Conservation (phyloP, 2,797 vertebrate species). For the Garrulus glandarius region DNA sequence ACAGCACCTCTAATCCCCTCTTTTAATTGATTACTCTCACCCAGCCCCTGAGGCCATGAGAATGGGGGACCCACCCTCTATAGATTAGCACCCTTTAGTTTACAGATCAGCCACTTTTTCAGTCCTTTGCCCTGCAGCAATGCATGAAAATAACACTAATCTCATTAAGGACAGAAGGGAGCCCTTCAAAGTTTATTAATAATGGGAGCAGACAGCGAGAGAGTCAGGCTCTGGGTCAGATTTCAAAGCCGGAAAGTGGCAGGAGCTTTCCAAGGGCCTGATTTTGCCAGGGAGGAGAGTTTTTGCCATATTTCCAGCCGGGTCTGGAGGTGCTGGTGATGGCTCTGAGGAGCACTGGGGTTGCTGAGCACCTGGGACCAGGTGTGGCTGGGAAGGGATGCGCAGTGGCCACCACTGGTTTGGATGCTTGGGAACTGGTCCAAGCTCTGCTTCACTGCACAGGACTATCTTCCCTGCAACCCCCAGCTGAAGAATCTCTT, state of each 20-base stretch:
- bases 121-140: constrained; percentile 62
- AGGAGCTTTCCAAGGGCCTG: not conserved
- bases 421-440: not conserved
- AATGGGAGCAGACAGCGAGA: constrained; percentile 65
- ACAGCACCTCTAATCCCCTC: constrained; percentile 59
- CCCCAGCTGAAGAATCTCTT: not conserved
- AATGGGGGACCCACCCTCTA: constrained; percentile 50
- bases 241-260: constrained; percentile 46
- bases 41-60: constrained; percentile 46
- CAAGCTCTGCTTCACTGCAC: rapidly evolving
- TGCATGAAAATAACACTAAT: constrained; percentile 75
- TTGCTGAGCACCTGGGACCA: not conserved
- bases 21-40: constrained; percentile 68
- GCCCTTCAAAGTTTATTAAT: constrained; percentile 73
- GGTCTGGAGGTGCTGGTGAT: not conserved
- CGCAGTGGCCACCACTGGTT: not conserved
- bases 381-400: not conserved
- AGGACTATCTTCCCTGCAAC: too few species aligned
- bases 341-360: not conserved
- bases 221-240: constrained; percentile 53
- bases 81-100: constrained; percentile 73
- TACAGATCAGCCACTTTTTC: constrained; percentile 67
- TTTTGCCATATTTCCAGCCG: not conserved
- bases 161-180: constrained; percentile 75
- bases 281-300: not conserved